phyloP scores from a whole-genome alignment of 2,113 vertebrate genomes.

The Neogobius melanostomus region DNA sequence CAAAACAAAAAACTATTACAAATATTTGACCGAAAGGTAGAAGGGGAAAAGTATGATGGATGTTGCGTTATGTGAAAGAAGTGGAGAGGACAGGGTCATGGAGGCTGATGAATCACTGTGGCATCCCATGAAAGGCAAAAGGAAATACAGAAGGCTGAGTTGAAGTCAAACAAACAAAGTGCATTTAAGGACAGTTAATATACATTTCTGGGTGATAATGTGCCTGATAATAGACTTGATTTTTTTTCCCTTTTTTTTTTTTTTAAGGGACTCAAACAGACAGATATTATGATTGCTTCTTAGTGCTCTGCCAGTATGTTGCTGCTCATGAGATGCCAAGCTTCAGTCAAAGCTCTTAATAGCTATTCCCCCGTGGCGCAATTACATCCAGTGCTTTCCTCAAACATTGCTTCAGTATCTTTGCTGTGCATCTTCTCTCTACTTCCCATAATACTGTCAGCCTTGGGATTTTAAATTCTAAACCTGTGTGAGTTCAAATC shows the following conservation, averaged over 20 bases:
- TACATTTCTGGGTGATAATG: background rate
- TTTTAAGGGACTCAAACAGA: background rate
- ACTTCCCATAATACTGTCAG: constrained; percentile 31
- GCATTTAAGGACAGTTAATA: background rate
- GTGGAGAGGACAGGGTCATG: too few species aligned
- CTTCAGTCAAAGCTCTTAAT: constrained; percentile 46
- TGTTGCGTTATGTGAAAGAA: too few species aligned
- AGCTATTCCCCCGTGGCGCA: constrained; percentile 48
- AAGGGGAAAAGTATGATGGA: too few species aligned
- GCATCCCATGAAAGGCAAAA: too few species aligned
- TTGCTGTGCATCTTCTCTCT: constrained; percentile 24
- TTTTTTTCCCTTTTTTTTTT: too few species aligned
- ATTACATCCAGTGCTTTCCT: constrained; percentile 54
- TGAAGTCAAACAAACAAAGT: background rate
- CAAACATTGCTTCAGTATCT: constrained; percentile 35
- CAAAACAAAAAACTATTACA: too few species aligned
- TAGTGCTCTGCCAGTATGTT: constrained; percentile 14
- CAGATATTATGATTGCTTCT: constrained; percentile 11
- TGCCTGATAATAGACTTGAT: background rate
- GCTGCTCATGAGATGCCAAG: constrained; percentile 30
- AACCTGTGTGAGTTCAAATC: constrained; percentile 16
- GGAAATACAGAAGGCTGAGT: background rate
- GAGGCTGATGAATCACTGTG: too few species aligned
- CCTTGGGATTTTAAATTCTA: constrained; percentile 44
- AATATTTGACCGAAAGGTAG: too few species aligned